Evolutionary conservation across 2,797 vertebrate genomes (phyloP).

Genomic region (Macrochelys suwanniensis): DNA sequence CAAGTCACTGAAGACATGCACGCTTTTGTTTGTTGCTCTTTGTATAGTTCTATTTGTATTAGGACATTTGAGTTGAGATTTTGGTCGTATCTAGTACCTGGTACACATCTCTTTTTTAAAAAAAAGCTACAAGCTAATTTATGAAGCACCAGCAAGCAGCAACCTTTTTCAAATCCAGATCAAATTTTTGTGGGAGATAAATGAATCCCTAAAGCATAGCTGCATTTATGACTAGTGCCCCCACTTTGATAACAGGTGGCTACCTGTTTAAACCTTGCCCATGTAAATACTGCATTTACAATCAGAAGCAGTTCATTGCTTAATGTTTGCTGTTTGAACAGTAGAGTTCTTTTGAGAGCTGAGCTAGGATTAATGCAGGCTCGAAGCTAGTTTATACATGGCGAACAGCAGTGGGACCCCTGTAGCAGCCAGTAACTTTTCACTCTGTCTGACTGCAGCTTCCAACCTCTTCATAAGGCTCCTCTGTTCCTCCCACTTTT

Average conservation of each 20-base stretch:
- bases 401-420: background rate
- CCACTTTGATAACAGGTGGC: background rate
- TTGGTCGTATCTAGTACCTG: background rate
- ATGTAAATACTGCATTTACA: background rate
- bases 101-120: background rate
- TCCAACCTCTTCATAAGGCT: background rate
- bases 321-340: slow-evolving; percentile 21
- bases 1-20: slow-evolving; percentile 12
- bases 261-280: background rate
- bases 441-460: background rate
- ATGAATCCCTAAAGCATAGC: background rate
- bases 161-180: background rate
- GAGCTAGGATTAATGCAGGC: slow-evolving; percentile 1
- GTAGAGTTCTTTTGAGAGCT: slow-evolving; percentile 37
- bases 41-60: background rate
- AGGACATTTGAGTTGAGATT: background rate
- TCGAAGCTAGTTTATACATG: slow-evolving; percentile 19
- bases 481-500: background rate
- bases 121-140: slow-evolving; percentile 5
- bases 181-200: background rate
- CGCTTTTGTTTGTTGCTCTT: background rate
- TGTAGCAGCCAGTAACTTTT: slow-evolving; percentile 43
- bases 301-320: slow-evolving; percentile 24
- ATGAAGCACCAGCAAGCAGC: background rate
- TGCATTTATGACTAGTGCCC: background rate